Evolutionary conservation across 2,888 invertebrate species (phyloP).

Genomic region (Dicycla oo): DNA sequence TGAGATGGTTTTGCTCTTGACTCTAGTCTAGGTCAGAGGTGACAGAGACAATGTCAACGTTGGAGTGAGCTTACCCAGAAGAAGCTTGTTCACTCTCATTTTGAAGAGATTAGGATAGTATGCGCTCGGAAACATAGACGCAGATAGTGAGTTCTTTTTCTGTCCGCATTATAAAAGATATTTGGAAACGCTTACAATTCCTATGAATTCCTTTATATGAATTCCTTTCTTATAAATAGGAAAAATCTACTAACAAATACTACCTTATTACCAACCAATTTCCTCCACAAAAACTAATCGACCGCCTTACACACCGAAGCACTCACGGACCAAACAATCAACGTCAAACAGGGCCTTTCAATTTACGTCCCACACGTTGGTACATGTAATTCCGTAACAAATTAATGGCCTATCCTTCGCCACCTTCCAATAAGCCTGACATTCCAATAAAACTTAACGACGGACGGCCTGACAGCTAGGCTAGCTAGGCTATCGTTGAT

Average conservation of each 20-base stretch:
- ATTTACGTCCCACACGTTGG: constrained; percentile 58
- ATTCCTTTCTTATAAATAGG: not conserved
- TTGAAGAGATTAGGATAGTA: too few species aligned
- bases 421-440: constrained; percentile 64
- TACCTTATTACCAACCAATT: constrained; percentile 9
- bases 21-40: too few species aligned
- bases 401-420: constrained; percentile 73
- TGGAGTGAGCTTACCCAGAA: too few species aligned
- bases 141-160: too few species aligned
- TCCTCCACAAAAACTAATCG: constrained; percentile 34
- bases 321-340: constrained; percentile 48
- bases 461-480: constrained; percentile 69
- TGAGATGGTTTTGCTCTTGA: too few species aligned
- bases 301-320: constrained; percentile 45
- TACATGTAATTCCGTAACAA: constrained; percentile 72
- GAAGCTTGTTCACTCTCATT: too few species aligned
- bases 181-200: too few species aligned
- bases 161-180: too few species aligned
- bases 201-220: too few species aligned
- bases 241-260: not conserved
- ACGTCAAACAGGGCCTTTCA: constrained; percentile 50
- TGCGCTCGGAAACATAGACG: too few species aligned
- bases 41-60: too few species aligned
- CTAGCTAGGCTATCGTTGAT: constrained; percentile 60
- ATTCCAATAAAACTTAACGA: constrained; percentile 72